Conservation (phyloP, 2,888 invertebrate species). For the Gisinianus flammeolus region DNA sequence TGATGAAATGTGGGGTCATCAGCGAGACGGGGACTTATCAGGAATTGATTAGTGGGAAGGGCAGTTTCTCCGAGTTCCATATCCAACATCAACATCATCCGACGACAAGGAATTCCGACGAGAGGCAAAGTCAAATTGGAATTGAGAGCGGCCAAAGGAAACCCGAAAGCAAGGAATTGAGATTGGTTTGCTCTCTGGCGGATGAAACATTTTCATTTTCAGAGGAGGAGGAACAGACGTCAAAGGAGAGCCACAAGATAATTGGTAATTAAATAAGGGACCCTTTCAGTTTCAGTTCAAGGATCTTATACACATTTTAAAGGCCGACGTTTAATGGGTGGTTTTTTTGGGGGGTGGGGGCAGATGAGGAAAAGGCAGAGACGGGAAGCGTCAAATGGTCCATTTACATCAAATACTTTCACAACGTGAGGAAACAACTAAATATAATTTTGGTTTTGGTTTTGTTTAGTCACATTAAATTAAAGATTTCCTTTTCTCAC, state of each 20-base stretch:
- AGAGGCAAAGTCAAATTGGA: constrained; percentile 46
- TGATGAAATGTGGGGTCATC: constrained; percentile 63
- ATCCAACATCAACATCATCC: constrained; percentile 67
- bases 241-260: background rate
- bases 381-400: constrained; percentile 64
- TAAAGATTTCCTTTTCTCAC: too few species aligned
- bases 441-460: too few species aligned
- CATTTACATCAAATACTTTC: constrained; percentile 64
- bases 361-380: constrained; percentile 64
- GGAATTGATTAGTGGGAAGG: constrained; percentile 64
- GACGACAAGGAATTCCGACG: constrained; percentile 60
- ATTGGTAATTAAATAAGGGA: constrained; percentile 15
- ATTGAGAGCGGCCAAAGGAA: constrained; percentile 44
- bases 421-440: constrained; percentile 62
- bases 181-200: too few species aligned
- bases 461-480: too few species aligned
- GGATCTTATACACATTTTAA: too few species aligned
- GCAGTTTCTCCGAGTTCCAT: constrained; percentile 76
- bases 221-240: background rate
- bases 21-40: constrained; percentile 64
- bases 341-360: too few species aligned
- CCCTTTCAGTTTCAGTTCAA: constrained; percentile 1
- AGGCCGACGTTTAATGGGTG: too few species aligned
- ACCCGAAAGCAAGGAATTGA: too few species aligned
- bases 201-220: constrained; percentile 42